Base-by-base conservation (phyloP, 1,140 invertebrate genomes). In the Calliphora vicina region DNA sequence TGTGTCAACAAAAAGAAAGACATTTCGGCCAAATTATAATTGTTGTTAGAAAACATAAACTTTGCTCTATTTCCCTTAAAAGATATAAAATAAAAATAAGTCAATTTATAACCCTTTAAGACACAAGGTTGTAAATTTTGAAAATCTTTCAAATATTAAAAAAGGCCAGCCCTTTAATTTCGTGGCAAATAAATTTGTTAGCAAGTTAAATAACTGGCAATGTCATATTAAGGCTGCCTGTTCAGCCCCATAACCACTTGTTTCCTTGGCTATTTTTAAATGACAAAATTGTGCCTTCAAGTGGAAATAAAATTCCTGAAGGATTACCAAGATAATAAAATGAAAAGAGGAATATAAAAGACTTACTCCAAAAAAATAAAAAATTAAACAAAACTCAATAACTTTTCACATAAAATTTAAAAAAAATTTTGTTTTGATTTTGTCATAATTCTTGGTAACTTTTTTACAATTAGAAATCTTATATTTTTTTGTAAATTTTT, bases 301-400 rank as follows among this genome's bases (percentile, higher is more conserved):
- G 61, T 67, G 61, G 61, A 67, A 67, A 67, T 67, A 67, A 67
- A 67, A 67, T 67, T 67, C 61, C 61, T 67, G n/a, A 67, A 67
- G 61, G 61, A 67, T 67, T 67, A 67, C 61, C 23, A 67, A 67
- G 61, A 67, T 67, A 25, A 67, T 67, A 23, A 67, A 57, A 67
- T 23, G n/a, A 25, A 20, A 67, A 20, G 61, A 23, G n/a, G 45
- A 57, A 57, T n/a, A 57, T n/a, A 67, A 67, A 67, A 67, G 4
- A 67, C 0, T 23, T 12, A 57, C 13, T 17, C 45, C 8, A 67
- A 67, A 67, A 67, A 23, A 67, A 25, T n/a, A n/a, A n/a, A n/a
- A n/a, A n/a, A n/a, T n/a, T n/a, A n/a, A n/a, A n/a, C n/a, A n/a
- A 23, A 67, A 67, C 61, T 67, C 9, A 4, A 9, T 67, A 67